Base-by-base conservation (phyloP, 2,113 vertebrate species). In the Epinephelus moara region DNA sequence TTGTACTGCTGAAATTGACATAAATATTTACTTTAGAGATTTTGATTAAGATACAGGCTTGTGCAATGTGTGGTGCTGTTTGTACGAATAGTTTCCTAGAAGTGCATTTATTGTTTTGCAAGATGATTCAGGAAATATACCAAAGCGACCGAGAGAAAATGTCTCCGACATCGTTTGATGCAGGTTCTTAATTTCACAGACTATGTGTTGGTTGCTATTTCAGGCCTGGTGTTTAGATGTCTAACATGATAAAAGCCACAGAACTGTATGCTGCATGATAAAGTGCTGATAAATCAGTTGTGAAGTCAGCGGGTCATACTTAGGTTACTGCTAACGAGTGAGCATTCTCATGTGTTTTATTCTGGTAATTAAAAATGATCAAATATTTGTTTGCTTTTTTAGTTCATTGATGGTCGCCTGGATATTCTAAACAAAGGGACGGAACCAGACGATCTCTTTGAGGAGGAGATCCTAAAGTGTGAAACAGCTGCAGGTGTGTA, bases 361-460 rank as follows among this genome's bases (percentile, higher is more conserved):
- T 55, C 0, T 27, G 27, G 61, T 52, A 1, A 70, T 30, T 9
- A 1, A 52, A 75, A 33, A 42, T 27, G 1, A 23, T 0, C 5
- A 25, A 11, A 27, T 66, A 15, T 6, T 49, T 69, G 6, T 45
- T 19, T 45, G 8, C 9, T 3, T 47, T 84, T 85, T 11, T 71
- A 98, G 97, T 98, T 98, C 83, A 96, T 98, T 0, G 97, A 98
- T 45, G 83, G 53, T 14, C 96, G 97, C 0, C 59, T 98, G 86
- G 96, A 97, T 87, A 94, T 94, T 88, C 93, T 98, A n/a, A 97
- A 96, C 70, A 73, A 84, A 3, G 96, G 94, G 2, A 93, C 91
- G 23, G 95, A 95, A 49, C 96, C 96, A 75, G 95, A 95, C 1
- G 97, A 98, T 37, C 87, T 96, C n/a, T 98, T 97, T 61, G 97